Percentiles rank a stretch among this genome's conserved stretches.
phyloP scores from a whole-genome alignment of 35 echinoderm and acorn worm genomes.

The Holothuria glaberrima region DNA sequence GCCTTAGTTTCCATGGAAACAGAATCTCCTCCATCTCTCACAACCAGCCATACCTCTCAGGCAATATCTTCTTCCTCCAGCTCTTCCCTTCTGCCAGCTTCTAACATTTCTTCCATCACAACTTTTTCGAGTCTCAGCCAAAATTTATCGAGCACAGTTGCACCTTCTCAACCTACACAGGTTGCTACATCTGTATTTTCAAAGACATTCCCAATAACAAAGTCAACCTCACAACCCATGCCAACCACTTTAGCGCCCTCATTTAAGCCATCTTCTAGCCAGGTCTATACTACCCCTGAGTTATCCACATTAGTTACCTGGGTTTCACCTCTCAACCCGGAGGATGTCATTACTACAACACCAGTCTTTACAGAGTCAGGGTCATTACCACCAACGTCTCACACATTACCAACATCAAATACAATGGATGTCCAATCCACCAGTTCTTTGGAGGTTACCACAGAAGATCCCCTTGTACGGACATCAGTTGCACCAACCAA shows the following conservation, averaged over 20 bases:
- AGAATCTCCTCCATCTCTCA: not conserved
- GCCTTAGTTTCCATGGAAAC: constrained; percentile 28
- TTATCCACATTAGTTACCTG: not conserved
- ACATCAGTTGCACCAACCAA: not conserved
- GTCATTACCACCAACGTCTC: too few species aligned
- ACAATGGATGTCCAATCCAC: not conserved
- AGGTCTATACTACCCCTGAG: not conserved
- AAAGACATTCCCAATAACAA: too few species aligned
- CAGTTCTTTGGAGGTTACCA: not conserved
- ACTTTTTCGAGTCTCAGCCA: not conserved
- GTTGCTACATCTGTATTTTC: not conserved
- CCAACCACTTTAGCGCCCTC: constrained; percentile 10
- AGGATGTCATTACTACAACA: too few species aligned
- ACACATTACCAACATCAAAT: too few species aligned
- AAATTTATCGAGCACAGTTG: not conserved
- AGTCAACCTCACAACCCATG: not conserved
- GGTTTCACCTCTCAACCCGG: too few species aligned
- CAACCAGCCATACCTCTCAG: not conserved
- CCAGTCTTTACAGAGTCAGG: too few species aligned
- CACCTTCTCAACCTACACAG: not conserved
- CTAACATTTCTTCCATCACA: constrained; percentile 14
- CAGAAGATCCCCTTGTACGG: not conserved
- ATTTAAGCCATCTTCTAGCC: constrained; percentile 1
- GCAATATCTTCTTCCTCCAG: not conserved
- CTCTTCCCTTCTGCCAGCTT: not conserved